Evolutionary conservation across 2,797 vertebrate genomes (phyloP).

Genomic region (Enteromius thamalakanensis): DNA sequence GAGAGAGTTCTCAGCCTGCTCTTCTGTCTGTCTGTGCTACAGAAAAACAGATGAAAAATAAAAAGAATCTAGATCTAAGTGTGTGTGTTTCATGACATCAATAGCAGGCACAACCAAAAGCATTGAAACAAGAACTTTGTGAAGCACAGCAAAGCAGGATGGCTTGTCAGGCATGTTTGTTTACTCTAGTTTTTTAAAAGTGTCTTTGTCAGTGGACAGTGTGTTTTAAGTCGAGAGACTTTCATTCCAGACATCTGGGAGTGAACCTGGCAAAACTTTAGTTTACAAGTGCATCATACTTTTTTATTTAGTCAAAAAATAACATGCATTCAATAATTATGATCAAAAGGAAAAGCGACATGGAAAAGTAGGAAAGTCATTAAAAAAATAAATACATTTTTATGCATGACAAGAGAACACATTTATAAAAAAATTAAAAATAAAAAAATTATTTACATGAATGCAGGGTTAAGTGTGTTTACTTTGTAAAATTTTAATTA

Average conservation of each 20-base stretch:
- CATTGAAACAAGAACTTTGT: background rate
- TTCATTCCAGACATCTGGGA: background rate
- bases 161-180: conserved; percentile 5
- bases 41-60: conserved; percentile 10
- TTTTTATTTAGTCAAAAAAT: background rate
- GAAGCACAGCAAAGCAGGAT: background rate
- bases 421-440: background rate
- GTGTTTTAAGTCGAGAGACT: background rate
- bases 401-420: background rate
- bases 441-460: background rate
- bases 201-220: conserved; percentile 7
- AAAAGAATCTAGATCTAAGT: conserved; percentile 13
- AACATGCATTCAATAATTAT: too few relatives aligned
- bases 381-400: background rate
- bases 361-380: background rate
- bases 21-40: conserved; percentile 23
- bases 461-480: background rate
- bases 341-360: background rate
- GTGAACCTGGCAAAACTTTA: background rate
- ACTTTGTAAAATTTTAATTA: background rate
- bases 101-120: background rate
- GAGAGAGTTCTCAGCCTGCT: conserved; percentile 30
- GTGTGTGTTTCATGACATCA: conserved; percentile 1
- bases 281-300: background rate
- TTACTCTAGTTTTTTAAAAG: background rate